These are phyloP conservation scores for Silurus asotus DNA, from an alignment of 2,113 vertebrate species.

Conservation along the genomic window DNA sequence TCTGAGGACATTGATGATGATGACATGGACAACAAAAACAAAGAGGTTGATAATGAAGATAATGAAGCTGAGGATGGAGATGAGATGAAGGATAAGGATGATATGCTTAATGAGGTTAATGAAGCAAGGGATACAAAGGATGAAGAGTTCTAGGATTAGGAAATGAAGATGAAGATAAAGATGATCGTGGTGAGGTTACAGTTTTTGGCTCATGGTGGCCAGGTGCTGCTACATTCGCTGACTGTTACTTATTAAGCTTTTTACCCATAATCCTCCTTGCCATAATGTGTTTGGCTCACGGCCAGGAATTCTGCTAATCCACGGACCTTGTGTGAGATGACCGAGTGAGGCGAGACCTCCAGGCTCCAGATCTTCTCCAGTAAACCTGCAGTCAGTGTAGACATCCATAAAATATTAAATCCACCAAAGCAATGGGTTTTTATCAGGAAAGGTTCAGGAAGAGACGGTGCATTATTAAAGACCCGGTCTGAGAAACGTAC, in stretches of 20 bases:
- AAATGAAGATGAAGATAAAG: neutral
- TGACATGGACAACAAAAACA: too few species aligned
- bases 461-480: conserved; percentile 8
- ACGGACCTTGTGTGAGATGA: neutral
- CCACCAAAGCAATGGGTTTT: neutral
- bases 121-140: neutral
- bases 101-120: neutral
- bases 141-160: neutral
- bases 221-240: neutral
- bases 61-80: neutral
- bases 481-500: neutral
- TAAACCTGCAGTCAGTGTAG: neutral
- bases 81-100: neutral
- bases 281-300: neutral
- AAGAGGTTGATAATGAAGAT: neutral
- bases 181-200: neutral
- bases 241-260: neutral
- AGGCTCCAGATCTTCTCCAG: neutral
- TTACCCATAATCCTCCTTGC: neutral
- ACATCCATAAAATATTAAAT: conserved; percentile 15
- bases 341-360: neutral
- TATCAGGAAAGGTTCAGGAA: neutral
- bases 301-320: neutral
- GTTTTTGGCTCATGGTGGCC: neutral
- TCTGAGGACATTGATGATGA: neutral